Evolutionary conservation across 2,797 vertebrate genomes (phyloP).

Genomic region (Choloepus didactylus): DNA sequence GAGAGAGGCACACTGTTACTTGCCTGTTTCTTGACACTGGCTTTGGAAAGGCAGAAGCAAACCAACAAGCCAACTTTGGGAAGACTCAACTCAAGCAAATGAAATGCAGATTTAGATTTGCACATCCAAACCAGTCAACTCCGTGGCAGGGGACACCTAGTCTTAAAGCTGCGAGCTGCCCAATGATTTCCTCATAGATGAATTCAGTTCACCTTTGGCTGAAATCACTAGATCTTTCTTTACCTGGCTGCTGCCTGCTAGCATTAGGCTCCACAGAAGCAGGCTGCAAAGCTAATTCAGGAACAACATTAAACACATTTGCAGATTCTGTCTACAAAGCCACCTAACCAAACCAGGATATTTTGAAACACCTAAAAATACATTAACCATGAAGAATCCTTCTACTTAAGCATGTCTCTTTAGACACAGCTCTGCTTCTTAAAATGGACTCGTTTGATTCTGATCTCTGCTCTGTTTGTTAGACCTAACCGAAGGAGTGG

Average conservation of each 20-base stretch:
- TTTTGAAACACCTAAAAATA: conserved; percentile 68
- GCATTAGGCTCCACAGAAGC: neutral
- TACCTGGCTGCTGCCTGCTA: neutral
- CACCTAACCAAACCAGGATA: conserved; percentile 40
- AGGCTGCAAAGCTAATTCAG: neutral
- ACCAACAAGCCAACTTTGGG: rapidly evolving
- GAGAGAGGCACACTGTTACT: neutral
- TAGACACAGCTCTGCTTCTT: neutral
- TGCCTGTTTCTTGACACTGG: neutral
- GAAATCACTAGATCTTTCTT: too few relatives aligned
- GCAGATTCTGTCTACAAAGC: conserved; percentile 21
- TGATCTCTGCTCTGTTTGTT: conserved; percentile 33
- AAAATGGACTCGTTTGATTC: conserved; percentile 26
- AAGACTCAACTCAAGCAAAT: conserved; percentile 10
- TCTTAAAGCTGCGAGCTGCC: rapidly evolving
- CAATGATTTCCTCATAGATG: rapidly evolving
- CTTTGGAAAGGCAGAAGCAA: rapidly evolving
- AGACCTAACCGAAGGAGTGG: conserved; percentile 46
- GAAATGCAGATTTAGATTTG: neutral
- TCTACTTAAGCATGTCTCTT: conserved; percentile 63
- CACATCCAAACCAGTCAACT: neutral
- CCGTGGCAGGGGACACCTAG: neutral
- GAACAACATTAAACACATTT: conserved; percentile 32
- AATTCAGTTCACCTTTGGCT: neutral
- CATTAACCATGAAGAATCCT: neutral